These are phyloP conservation scores for Triplophysa siluroides DNA, from an alignment of 2,113 vertebrate genomes.

Conservation along the genomic window DNA sequence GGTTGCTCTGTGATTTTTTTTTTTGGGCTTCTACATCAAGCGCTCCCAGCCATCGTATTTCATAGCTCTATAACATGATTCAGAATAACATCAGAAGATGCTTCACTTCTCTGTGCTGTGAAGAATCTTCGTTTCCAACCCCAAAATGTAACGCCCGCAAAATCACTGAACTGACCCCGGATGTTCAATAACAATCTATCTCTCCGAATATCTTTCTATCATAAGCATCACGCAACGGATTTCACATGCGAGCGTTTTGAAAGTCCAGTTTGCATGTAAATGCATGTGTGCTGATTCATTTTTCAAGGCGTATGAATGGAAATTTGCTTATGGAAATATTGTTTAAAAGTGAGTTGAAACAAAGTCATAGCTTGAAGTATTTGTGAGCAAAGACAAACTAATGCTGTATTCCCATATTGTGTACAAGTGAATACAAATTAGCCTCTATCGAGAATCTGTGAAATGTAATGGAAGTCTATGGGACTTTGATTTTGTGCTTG, in stretches of 20 bases:
- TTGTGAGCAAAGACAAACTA: neutral
- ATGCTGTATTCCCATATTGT: neutral
- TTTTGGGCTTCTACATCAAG: neutral
- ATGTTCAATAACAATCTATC: neutral
- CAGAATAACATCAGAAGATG: conserved; percentile 9
- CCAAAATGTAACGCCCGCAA: neutral
- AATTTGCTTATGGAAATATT: neutral
- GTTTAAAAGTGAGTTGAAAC: neutral
- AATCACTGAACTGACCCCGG: neutral
- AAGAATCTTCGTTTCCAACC: neutral
- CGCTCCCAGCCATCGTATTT: neutral
- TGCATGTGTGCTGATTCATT: neutral
- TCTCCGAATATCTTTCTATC: neutral
- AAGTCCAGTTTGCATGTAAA: neutral
- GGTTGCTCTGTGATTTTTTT: neutral
- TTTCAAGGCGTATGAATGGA: neutral
- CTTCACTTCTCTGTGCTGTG: conserved; percentile 16
- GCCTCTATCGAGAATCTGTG: too few species aligned
- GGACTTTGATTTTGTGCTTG: too few species aligned
- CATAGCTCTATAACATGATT: conserved; percentile 27
- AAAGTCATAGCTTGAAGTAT: neutral
- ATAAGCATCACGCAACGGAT: neutral
- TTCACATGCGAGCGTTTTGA: neutral
- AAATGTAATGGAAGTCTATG: too few species aligned
- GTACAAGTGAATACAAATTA: neutral